A percentile compares a stretch with the other conserved stretches of the same genome.
Evolutionary conservation across 64 coral and sea anemone genomes (phyloP).

Genomic region (Exaiptasia diaphana): DNA sequence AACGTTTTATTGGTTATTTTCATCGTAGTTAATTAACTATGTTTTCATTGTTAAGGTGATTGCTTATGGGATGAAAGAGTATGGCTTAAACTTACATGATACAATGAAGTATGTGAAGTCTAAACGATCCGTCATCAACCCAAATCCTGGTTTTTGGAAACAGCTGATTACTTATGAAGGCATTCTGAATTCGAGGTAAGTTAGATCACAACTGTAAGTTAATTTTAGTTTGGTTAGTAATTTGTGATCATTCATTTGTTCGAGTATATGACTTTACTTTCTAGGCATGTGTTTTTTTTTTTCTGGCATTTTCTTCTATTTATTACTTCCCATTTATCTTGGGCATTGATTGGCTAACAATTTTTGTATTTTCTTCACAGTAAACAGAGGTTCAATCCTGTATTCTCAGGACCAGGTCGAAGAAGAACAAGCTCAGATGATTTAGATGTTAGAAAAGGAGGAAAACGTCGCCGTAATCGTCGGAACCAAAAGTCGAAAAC

Average conservation of each 20-base stretch:
- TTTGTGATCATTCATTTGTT: too few relatives aligned
- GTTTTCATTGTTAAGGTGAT: conserved; percentile 51
- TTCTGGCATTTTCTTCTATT: too few relatives aligned
- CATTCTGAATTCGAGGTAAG: conserved; percentile 93
- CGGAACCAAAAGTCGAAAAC: background rate
- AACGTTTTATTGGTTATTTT: background rate
- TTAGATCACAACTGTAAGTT: background rate
- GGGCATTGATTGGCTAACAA: background rate
- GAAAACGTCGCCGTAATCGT: background rate
- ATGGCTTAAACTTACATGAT: conserved; percentile 69
- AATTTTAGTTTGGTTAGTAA: too few relatives aligned
- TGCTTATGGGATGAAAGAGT: conserved; percentile 94
- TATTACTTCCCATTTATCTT: background rate
- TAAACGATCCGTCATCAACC: conserved; percentile 71
- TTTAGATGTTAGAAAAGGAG: background rate
- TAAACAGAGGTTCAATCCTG: conserved; percentile 33
- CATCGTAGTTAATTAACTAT: background rate
- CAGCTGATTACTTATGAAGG: conserved; percentile 98
- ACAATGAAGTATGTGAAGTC: conserved; percentile 91
- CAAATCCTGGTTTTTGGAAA: conserved; percentile 94
- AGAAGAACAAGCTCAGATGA: background rate
- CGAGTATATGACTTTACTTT: too few relatives aligned
- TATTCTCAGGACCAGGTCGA: conserved; percentile 4
- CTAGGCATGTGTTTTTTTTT: too few relatives aligned
- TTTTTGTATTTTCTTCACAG: background rate